A percentile compares a stretch with the other conserved stretches of the same genome.
Evolutionary conservation across 1,140 invertebrate genomes (phyloP).

Genomic region (Macrobrachium rosenbergii): DNA sequence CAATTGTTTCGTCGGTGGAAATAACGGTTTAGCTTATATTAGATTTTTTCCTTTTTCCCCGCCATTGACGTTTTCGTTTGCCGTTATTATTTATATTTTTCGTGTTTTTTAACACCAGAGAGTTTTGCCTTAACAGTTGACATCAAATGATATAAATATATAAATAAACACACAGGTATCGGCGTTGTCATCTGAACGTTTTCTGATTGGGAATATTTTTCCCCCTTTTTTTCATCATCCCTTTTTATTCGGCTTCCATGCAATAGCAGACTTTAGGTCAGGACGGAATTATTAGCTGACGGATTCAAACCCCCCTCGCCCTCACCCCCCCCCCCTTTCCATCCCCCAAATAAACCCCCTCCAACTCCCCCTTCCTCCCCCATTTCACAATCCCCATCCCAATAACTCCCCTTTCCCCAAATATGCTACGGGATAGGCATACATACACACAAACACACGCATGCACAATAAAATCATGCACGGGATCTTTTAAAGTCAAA

Average conservation of each 20-base stretch:
- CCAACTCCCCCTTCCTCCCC: no score
- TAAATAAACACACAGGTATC: no score
- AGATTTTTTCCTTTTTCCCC: constrained; percentile 49
- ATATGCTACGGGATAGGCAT: constrained; percentile 44
- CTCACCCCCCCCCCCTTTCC: no score
- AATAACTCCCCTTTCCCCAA: constrained; percentile 14
- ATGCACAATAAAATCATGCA: constrained; percentile 57
- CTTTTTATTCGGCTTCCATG: no score
- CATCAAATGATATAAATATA: no score
- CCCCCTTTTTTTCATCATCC: constrained; percentile 29
- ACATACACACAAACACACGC: not conserved
- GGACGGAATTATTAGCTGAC: constrained; percentile 56
- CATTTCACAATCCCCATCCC: no score
- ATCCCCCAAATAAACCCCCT: no score
- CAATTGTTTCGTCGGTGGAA: constrained; percentile 51
- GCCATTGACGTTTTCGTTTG: constrained; percentile 57
- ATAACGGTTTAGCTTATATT: constrained; percentile 46
- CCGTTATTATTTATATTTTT: constrained; percentile 52
- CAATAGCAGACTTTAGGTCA: constrained; percentile 44
- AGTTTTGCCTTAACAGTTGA: not conserved
- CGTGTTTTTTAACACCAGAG: constrained; percentile 39
- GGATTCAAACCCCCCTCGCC: constrained; percentile 10
- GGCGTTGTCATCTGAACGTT: no score
- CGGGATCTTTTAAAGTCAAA: not conserved
- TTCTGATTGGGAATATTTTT: no score